Percentiles rank a stretch among this genome's conserved stretches.
These are phyloP conservation scores for Enteromius thamalakanensis DNA, from an alignment of 2,797 vertebrate species.

Conservation along the genomic window DNA sequence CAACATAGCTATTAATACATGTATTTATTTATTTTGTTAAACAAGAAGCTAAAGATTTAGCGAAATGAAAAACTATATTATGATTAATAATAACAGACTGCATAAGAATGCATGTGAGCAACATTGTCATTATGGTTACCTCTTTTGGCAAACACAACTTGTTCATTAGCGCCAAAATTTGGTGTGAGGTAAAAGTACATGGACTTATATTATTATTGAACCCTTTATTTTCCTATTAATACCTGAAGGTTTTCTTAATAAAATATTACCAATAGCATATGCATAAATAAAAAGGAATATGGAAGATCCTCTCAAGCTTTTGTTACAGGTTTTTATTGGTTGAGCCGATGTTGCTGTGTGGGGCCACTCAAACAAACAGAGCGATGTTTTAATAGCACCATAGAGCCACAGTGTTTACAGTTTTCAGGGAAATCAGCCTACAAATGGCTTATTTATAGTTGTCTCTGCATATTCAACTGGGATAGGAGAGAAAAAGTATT, in stretches of 20 bases:
- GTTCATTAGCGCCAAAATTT: background rate
- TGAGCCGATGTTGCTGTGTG: constrained; percentile 9
- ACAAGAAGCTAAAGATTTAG: background rate
- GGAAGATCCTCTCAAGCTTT: background rate
- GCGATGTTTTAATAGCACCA: constrained; percentile 19
- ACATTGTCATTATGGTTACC: background rate
- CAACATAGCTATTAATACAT: background rate
- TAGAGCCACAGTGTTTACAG: constrained; percentile 15
- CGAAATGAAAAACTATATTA: background rate
- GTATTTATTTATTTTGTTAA: background rate
- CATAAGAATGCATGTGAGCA: background rate
- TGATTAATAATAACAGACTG: constrained; percentile 3
- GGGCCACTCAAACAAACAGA: constrained; percentile 22
- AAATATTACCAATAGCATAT: background rate
- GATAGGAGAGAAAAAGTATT: background rate
- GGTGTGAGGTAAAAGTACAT: background rate
- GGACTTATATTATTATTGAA: background rate
- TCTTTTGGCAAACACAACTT: background rate
- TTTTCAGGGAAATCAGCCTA: constrained; percentile 33
- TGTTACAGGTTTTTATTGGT: background rate
- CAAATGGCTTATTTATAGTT: constrained; percentile 27
- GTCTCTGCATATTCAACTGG: constrained; percentile 5
- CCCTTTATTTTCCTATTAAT: background rate
- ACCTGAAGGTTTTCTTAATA: background rate
- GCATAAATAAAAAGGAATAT: background rate